Conservation (phyloP, 2,888 invertebrate species). For the Troides aeacus region DNA sequence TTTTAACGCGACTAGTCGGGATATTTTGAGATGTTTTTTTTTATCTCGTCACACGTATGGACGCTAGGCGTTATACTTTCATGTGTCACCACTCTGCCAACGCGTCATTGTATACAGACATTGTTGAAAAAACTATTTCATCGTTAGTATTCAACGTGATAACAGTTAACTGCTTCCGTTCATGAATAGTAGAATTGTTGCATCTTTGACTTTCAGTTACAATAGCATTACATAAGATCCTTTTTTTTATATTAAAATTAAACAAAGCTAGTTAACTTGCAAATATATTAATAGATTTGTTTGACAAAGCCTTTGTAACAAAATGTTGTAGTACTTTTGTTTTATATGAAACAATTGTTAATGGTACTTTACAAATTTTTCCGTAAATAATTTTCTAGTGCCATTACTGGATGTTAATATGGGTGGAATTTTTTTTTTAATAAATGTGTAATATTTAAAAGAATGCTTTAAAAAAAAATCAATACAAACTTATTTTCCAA, state of each 20-base stretch:
- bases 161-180: background rate
- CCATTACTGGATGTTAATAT: too few relatives aligned
- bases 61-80: background rate
- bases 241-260: background rate
- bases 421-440: too few relatives aligned
- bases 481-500: too few relatives aligned
- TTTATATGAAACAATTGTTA: too few relatives aligned
- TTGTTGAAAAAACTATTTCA: background rate
- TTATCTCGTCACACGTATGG: background rate
- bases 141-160: background rate
- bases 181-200: background rate
- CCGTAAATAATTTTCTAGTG: too few relatives aligned
- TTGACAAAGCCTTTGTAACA: background rate
- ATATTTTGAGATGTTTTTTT: background rate
- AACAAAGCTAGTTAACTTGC: background rate
- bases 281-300: background rate
- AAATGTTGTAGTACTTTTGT: background rate
- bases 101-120: background rate
- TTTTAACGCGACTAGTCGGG: background rate
- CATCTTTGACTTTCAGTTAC: background rate
- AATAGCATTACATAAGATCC: background rate
- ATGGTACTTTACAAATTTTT: too few relatives aligned
- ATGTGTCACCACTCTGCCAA: background rate
- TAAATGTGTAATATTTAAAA: too few relatives aligned
- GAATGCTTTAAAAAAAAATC: too few relatives aligned